Evolutionary conservation across 2,113 vertebrate species (phyloP).

Genomic region (Plecturocebus donacophilus): DNA sequence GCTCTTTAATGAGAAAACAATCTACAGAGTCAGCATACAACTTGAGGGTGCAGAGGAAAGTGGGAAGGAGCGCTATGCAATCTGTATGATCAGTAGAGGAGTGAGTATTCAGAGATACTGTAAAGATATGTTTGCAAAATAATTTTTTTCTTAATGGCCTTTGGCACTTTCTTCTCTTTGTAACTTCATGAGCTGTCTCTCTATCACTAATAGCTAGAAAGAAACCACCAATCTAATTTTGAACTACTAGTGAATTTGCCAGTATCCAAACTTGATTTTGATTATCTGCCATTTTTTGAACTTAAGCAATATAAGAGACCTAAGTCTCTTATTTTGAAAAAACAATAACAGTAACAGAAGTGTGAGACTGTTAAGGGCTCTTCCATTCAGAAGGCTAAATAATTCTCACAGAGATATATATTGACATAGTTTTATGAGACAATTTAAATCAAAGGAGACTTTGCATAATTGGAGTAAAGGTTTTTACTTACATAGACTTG

Average conservation of each 20-base stretch:
- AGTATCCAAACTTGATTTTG: neutral
- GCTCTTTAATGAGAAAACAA: neutral
- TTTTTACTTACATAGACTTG: neutral
- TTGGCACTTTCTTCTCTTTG: neutral
- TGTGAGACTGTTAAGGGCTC: neutral
- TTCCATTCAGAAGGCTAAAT: neutral
- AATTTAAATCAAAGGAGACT: neutral
- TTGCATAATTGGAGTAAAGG: neutral
- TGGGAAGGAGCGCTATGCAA: rapidly evolving
- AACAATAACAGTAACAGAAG: neutral
- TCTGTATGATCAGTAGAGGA: neutral
- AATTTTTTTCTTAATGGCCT: neutral
- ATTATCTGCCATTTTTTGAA: neutral
- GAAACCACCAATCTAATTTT: neutral
- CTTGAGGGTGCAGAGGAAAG: neutral
- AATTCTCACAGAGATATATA: neutral
- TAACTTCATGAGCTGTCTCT: neutral
- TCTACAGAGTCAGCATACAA: neutral
- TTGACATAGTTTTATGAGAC: neutral
- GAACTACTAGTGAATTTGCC: neutral
- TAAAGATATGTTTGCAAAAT: neutral
- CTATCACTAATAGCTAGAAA: neutral
- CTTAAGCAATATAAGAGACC: neutral
- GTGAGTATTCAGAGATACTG: neutral
- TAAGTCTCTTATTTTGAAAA: neutral